Percentiles rank a stretch among this genome's conserved stretches.
Evolutionary conservation across 2,888 invertebrate species (phyloP).

Genomic region (Spisula subtruncata): DNA sequence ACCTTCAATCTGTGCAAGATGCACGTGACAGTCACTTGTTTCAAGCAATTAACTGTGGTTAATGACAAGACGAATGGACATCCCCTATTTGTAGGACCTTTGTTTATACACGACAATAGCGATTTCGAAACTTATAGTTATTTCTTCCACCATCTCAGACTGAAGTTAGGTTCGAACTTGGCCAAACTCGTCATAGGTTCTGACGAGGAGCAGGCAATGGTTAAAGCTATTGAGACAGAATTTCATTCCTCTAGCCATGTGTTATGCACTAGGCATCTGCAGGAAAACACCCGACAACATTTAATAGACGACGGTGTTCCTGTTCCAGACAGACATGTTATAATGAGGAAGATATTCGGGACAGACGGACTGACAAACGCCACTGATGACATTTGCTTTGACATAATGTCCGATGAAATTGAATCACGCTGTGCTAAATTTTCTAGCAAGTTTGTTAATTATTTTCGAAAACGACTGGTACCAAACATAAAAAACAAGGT

Average conservation of each 20-base stretch:
- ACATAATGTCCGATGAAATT: neutral
- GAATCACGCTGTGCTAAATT: neutral
- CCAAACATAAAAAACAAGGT: neutral
- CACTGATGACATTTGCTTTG: conserved; percentile 23
- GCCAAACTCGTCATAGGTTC: conserved; percentile 52
- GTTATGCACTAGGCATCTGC: too few relatives aligned
- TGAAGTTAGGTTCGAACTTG: conserved; percentile 28
- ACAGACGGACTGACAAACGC: conserved; percentile 15
- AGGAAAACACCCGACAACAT: conserved; percentile 51
- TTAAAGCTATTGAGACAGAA: conserved; percentile 57
- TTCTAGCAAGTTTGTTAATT: conserved; percentile 28
- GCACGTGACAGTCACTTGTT: too few relatives aligned
- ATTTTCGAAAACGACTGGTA: neutral
- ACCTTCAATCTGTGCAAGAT: too few relatives aligned
- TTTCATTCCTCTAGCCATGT: too few relatives aligned
- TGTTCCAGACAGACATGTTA: neutral
- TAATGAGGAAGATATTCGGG: neutral
- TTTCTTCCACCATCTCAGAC: conserved; percentile 55
- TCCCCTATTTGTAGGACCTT: conserved; percentile 62
- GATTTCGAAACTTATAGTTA: conserved; percentile 60
- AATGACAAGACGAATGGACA: neutral
- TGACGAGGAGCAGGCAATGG: conserved; percentile 56
- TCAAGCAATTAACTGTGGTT: too few relatives aligned
- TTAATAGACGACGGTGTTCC: conserved; percentile 33
- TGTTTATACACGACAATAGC: conserved; percentile 65